Conservation (phyloP, 2,797 vertebrate species). For the Pteropus rufus region DNA sequence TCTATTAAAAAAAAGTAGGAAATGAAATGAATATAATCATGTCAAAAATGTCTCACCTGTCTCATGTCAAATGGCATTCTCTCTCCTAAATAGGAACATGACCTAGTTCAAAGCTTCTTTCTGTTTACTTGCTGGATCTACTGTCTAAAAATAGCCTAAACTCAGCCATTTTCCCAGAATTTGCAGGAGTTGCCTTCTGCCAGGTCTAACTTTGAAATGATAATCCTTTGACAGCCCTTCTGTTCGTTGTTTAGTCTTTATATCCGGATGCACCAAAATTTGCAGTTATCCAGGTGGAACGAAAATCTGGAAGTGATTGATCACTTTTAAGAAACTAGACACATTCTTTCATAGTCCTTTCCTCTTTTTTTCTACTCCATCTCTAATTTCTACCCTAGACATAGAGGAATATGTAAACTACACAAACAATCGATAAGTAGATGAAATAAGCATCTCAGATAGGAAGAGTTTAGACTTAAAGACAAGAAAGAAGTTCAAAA, state of each 20-base stretch:
- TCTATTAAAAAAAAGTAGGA: not conserved
- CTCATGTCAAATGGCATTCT: not conserved
- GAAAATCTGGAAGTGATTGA: constrained; percentile 46
- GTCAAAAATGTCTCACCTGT: not conserved
- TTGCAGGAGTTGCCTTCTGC: constrained; percentile 21
- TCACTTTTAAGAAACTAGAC: not conserved
- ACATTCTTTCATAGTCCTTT: not conserved
- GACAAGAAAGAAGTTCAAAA: constrained; percentile 36
- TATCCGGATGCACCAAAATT: constrained; percentile 43
- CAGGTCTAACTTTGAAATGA: constrained; percentile 35
- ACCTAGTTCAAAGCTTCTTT: constrained; percentile 6
- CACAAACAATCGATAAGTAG: constrained; percentile 33
- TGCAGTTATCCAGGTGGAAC: constrained; percentile 42
- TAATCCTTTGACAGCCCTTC: constrained; percentile 46
- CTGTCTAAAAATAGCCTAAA: constrained; percentile 17
- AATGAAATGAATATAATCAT: not conserved
- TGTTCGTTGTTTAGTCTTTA: constrained; percentile 58
- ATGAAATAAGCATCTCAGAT: constrained; percentile 7
- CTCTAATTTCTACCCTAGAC: not conserved
- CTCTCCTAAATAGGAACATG: not conserved
- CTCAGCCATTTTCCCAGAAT: constrained; percentile 7
- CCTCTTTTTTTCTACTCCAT: not conserved
- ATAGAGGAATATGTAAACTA: not conserved
- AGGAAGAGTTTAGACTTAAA: not conserved
- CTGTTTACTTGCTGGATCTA: constrained; percentile 2